Percentiles rank a stretch among this genome's conserved stretches.
These are phyloP conservation scores for Melitaea cinxia DNA, from an alignment of 1,140 invertebrate species.

Conservation along the genomic window DNA sequence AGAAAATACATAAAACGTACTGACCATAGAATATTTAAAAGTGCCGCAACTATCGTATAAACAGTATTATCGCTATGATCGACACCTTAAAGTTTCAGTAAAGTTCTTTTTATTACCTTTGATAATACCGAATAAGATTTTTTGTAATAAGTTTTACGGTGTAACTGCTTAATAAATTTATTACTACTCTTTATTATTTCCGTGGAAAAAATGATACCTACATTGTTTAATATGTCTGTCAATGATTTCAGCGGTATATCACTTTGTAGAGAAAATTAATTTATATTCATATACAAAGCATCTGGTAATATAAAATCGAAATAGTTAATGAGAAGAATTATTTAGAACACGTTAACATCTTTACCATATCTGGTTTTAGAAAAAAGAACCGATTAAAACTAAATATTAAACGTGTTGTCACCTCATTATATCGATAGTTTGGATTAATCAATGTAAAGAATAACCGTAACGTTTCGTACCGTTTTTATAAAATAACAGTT, in stretches of 20 bases:
- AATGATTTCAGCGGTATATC: not conserved
- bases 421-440: not conserved
- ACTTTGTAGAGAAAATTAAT: no score
- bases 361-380: not conserved
- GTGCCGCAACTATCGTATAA: constrained; percentile 31
- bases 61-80: constrained; percentile 27
- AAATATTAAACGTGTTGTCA: no score
- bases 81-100: constrained; percentile 18
- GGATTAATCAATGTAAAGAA: not conserved
- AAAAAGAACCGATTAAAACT: not conserved
- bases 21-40: constrained; percentile 60
- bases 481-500: not conserved
- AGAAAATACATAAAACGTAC: constrained; percentile 64
- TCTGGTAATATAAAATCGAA: not conserved
- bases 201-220: not conserved
- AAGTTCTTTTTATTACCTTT: constrained; percentile 3
- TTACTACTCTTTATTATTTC: not conserved
- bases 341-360: not conserved
- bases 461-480: not conserved
- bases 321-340: not conserved
- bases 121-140: not conserved
- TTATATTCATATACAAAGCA: no score
- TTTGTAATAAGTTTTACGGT: not conserved
- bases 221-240: not conserved
- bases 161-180: not conserved